Base-by-base conservation (phyloP, 2,888 invertebrate species). In the Taphrorychus bicolor region DNA sequence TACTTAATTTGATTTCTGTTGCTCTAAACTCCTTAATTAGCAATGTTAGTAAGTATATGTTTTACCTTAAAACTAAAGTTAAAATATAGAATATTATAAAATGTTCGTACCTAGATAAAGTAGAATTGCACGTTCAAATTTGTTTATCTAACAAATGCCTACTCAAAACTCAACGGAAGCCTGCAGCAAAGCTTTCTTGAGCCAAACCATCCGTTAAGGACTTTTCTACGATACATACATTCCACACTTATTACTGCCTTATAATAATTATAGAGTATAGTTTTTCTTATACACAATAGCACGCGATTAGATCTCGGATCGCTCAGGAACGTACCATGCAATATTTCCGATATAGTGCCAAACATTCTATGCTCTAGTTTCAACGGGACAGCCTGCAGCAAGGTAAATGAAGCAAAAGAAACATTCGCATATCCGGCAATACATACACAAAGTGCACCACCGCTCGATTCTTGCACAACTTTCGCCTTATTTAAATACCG, bases 381-480 rank as follows among this genome's bases (percentile, higher is more conserved):
- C 17, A 42, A 21, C 11, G 14, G 14, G 14, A 18, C 18, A 7
- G 58, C 58, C 58, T 51, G 24, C 17, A 58, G 64, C 58, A 41
- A 64, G 51, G 58, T 57, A 58, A 58, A 52, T 42, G 56, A 63
- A 63, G 49, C 21, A 63, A 63, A 63, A 53, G 62, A 58, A 64
- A 57, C 17, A 40, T 52, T 22, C 57, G 52, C 64, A 58, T 64
- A 58, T 64, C 64, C 64, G 64, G 58, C 57, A 64, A 58, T 52
- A 52, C 56, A 48, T 5, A 57, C 32, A 32, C 32, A 11, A 1
- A 32, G 32, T 32, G 32, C 32, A 32, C 32, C 32, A 32, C 45
- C 45, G 1, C 45, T 32, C 32, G 11, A 32, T 5, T 32, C 32
- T 32, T 32, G 11, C 11, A 9, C 1, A 17, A 51, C 51, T 51